A percentile compares a stretch with the other conserved stretches of the same genome.
These are phyloP conservation scores for Eugnorisma glareosa DNA, from an alignment of 2,888 invertebrate species.

Conservation along the genomic window DNA sequence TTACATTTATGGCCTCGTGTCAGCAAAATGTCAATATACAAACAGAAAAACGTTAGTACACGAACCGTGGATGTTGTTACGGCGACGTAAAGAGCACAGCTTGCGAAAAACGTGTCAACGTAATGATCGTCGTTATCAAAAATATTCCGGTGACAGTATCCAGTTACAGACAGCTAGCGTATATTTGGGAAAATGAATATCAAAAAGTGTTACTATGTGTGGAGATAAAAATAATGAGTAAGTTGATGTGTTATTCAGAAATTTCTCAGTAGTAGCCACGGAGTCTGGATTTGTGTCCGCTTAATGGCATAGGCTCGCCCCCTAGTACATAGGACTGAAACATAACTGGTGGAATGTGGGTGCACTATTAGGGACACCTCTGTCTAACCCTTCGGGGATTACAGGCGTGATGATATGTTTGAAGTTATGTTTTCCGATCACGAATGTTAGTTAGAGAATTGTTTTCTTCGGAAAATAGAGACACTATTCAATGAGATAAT, in stretches of 20 bases:
- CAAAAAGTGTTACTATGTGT: neutral
- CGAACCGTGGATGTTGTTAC: constrained; percentile 48
- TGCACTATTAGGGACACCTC: too few relatives aligned
- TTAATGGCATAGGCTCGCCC: too few relatives aligned
- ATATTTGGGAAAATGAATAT: constrained; percentile 21
- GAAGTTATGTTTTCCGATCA: neutral
- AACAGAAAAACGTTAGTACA: constrained; percentile 44
- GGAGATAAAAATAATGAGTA: constrained; percentile 15
- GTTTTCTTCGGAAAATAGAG: constrained; percentile 1
- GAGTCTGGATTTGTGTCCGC: too few relatives aligned
- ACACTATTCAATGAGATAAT: constrained; percentile 11
- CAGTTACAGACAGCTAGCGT: constrained; percentile 14
- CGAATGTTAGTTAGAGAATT: neutral
- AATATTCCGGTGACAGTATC: constrained; percentile 46
- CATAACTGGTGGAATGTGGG: too few relatives aligned
- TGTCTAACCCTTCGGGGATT: neutral
- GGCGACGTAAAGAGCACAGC: constrained; percentile 25
- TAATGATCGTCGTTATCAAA: constrained; percentile 59
- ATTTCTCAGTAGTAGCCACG: neutral
- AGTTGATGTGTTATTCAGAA: neutral
- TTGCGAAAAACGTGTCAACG: constrained; percentile 44
- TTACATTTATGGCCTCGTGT: constrained; percentile 64
- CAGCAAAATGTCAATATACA: constrained; percentile 64
- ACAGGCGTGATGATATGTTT: too few relatives aligned
- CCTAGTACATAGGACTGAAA: too few relatives aligned